phyloP scores from a whole-genome alignment of 1,140 invertebrate species.

The Danaus melanippus region DNA sequence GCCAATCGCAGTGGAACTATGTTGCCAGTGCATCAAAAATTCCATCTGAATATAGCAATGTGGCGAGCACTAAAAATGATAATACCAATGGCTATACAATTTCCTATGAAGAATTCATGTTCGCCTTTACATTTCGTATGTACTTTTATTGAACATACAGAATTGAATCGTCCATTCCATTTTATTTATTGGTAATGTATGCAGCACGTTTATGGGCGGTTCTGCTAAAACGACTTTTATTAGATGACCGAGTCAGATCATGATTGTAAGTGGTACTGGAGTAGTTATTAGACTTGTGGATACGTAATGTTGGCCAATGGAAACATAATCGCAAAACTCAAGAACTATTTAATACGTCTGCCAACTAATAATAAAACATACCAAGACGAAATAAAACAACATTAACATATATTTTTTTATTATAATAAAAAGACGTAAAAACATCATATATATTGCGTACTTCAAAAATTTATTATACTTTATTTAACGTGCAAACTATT shows the following conservation, averaged over 20 bases:
- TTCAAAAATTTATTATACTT: no score
- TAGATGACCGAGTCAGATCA: slow-evolving; percentile 27
- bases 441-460: no score
- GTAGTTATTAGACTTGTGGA: slow-evolving; percentile 9
- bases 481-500: no score
- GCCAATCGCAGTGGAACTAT: slow-evolving; percentile 61
- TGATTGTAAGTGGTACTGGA: slow-evolving; percentile 13
- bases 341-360: no score
- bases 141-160: slow-evolving; percentile 61
- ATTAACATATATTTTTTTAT: no score
- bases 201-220: slow-evolving; percentile 37
- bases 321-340: not conserved
- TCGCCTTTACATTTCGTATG: slow-evolving; percentile 56
- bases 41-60: slow-evolving; percentile 70
- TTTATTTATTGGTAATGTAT: slow-evolving; percentile 57
- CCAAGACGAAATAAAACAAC: no score
- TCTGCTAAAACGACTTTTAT: slow-evolving; percentile 42
- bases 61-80: slow-evolving; percentile 71
- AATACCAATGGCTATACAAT: slow-evolving; percentile 68
- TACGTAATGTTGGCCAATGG: not conserved
- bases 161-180: slow-evolving; percentile 47
- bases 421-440: no score
- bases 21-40: slow-evolving; percentile 71
- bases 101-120: slow-evolving; percentile 69
- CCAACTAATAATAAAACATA: no score